phyloP scores from a whole-genome alignment of 2,888 invertebrate species.

The Mesorhabditis sp. region DNA sequence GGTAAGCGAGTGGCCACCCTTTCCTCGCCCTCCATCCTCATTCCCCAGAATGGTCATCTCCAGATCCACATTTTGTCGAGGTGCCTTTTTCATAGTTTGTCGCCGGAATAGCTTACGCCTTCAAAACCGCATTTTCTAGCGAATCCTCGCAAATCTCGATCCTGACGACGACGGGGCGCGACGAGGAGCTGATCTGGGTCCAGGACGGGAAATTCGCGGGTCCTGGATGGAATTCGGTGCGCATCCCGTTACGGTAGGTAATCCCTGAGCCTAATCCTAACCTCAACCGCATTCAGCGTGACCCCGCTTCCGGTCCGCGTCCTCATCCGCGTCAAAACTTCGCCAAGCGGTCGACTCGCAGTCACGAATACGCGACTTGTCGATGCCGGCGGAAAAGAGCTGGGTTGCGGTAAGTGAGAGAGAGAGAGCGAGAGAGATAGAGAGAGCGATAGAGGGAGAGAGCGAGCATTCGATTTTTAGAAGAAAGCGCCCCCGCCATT shows the following conservation, averaged over 20 bases:
- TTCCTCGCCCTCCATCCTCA: neutral
- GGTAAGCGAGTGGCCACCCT: neutral
- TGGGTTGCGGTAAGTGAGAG: too few relatives aligned
- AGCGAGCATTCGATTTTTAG: neutral
- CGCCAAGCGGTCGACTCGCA: too few relatives aligned
- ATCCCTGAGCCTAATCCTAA: too few relatives aligned
- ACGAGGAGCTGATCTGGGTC: neutral
- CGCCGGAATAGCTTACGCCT: too few relatives aligned
- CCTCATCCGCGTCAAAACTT: too few relatives aligned
- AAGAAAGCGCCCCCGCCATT: neutral
- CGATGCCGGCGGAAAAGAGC: too few relatives aligned
- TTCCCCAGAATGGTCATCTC: neutral
- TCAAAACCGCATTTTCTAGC: neutral
- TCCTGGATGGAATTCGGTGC: neutral
- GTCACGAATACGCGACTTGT: too few relatives aligned
- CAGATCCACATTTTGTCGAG: neutral
- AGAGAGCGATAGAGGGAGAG: too few relatives aligned
- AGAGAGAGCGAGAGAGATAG: too few relatives aligned
- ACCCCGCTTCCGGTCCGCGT: too few relatives aligned
- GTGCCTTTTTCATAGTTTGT: neutral
- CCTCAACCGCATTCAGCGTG: too few relatives aligned
- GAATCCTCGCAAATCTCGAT: neutral
- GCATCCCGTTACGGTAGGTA: neutral
- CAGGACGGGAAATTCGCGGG: neutral
- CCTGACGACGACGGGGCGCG: neutral